Evolutionary conservation across 2,797 vertebrate genomes (phyloP).

Genomic region (Pangasius larnaudii): DNA sequence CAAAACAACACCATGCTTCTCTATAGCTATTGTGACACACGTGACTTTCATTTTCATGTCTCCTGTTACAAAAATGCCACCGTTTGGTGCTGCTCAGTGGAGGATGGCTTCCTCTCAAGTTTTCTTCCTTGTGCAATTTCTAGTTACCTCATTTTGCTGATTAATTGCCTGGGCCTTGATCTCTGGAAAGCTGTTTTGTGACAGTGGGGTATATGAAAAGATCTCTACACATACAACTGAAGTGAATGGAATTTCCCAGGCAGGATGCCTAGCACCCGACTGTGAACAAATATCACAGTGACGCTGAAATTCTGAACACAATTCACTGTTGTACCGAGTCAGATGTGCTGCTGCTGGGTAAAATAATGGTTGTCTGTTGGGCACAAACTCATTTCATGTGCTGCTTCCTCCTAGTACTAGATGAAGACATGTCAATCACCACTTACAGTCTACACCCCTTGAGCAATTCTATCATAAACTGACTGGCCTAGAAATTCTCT

Average conservation of each 20-base stretch:
- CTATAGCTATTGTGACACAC: background rate
- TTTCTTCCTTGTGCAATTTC: background rate
- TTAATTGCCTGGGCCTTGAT: background rate
- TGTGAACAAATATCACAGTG: background rate
- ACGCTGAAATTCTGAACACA: constrained; percentile 8
- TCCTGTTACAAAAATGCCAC: background rate
- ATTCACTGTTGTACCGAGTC: constrained; percentile 2
- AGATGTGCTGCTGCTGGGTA: constrained; percentile 24
- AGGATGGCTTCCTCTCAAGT: background rate
- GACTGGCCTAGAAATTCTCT: background rate
- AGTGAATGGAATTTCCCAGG: background rate
- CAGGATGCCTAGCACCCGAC: background rate
- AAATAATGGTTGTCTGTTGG: constrained; percentile 48
- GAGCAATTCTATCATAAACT: background rate
- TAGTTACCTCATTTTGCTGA: background rate
- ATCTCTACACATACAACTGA: background rate
- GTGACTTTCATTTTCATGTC: background rate
- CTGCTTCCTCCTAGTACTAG: constrained; percentile 28
- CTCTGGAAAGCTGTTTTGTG: background rate
- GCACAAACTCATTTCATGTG: constrained; percentile 41
- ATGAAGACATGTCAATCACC: constrained; percentile 14
- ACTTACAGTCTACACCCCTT: background rate
- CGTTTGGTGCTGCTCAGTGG: background rate
- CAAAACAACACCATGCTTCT: background rate
- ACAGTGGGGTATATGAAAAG: background rate